Evolutionary conservation across 2,888 invertebrate species (phyloP), one percentile per base, ranked within the genome.

Genomic region (Nebria brevicollis): DNA sequence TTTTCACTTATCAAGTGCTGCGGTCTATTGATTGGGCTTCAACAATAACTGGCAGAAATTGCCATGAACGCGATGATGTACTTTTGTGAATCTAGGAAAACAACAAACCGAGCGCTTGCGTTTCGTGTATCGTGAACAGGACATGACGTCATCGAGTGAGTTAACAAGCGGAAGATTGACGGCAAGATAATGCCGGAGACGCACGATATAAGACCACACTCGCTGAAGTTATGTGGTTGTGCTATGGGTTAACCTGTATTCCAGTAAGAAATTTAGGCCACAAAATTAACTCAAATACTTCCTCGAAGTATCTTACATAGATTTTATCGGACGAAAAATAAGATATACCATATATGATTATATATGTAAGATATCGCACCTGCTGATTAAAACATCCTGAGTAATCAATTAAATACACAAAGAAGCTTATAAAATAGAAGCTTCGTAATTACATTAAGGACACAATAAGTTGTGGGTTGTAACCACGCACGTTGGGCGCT

Each of bases 161-260:
- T 80, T 80, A 80, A 80, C 80, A 80, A 80, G 80, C 80, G 80
- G 80, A 80, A 80, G 80, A 80, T 80, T 80, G 80, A 75, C 80
- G 75, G 75, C 80, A 75, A 80, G 80, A 80, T 80, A 80, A 70
- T 75, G 80, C 72, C 80, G 72, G 75, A 70, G 74, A 41, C 75
- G 74, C 54, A 43, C 75, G 79, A 70, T 70, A 70, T 8, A 11
- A 34, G 20, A 70, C 1, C 70, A 13, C 66, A 65, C 65, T n/a
- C 65, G 25, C 66, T 2, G 13, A 20, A 66, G 26, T 13, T 70
- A 54, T 8, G 54, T 54, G 54, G 54, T 13, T 54, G 6, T 54
- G 54, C 54, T 7, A 54, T 54, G 13, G 8, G 13, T 54, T 2
- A 54, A 54, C 54, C 54, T 11, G 54, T 54, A 54, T 54, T 13